Conservation (phyloP, 2,797 vertebrate genomes). For the Phaenicophaeus curvirostris region DNA sequence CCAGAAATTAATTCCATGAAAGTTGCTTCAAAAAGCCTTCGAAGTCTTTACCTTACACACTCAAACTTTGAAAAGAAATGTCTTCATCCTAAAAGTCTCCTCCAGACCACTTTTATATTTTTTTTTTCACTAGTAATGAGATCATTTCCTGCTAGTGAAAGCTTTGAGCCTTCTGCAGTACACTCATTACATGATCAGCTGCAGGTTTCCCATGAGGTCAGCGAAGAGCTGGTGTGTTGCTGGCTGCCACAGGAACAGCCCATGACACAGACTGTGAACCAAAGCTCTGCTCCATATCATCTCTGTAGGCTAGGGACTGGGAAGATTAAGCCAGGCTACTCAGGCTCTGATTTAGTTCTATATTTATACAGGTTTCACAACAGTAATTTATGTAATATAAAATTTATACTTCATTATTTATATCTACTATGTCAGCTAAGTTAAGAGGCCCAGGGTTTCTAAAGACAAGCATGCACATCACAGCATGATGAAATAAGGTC, state of each 20-base stretch:
- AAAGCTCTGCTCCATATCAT: background rate
- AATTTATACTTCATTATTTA: background rate
- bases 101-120: background rate
- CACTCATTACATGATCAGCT: fast-evolving
- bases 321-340: background rate
- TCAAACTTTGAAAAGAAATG: background rate
- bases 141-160: background rate
- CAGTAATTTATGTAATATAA: background rate
- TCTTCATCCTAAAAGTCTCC: background rate
- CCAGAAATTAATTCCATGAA: background rate
- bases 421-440: background rate
- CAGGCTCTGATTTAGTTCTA: background rate
- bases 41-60: background rate
- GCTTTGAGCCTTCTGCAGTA: background rate
- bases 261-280: background rate
- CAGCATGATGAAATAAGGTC: background rate
- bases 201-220: background rate
- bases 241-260: background rate
- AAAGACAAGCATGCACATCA: background rate
- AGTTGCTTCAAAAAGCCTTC: background rate
- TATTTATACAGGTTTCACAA: background rate
- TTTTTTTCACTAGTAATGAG: background rate
- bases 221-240: background rate
- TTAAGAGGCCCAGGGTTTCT: background rate
- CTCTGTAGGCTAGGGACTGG: background rate